A percentile compares a stretch with the other conserved stretches of the same genome.
Evolutionary conservation across 2,797 vertebrate genomes (phyloP).

Genomic region (Mormyrus proboscirostris): DNA sequence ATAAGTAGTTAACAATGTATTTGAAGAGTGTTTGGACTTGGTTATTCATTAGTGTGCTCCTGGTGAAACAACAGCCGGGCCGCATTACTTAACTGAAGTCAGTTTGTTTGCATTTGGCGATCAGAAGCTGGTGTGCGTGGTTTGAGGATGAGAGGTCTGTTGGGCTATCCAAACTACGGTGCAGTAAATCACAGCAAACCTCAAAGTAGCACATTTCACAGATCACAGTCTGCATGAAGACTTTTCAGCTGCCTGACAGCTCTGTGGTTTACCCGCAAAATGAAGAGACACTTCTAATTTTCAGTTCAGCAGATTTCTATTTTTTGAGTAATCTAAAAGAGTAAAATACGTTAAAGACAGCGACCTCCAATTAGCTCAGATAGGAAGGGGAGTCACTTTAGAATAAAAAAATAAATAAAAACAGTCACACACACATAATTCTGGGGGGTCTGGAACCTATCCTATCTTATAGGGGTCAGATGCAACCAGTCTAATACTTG

Average conservation of each 20-base stretch:
- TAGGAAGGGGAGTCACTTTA: background rate
- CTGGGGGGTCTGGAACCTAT: background rate
- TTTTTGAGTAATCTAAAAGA: background rate
- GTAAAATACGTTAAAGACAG: background rate
- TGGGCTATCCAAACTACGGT: background rate
- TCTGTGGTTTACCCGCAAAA: background rate
- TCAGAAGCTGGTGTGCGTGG: background rate
- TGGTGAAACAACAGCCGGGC: background rate
- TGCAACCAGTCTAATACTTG: background rate
- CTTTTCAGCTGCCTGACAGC: background rate
- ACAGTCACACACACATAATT: background rate
- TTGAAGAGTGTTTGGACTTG: background rate
- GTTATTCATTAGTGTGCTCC: background rate
- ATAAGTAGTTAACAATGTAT: background rate
- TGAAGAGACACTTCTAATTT: background rate
- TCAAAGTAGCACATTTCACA: background rate
- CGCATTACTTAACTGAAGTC: background rate
- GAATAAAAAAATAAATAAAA: background rate
- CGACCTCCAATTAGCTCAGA: background rate
- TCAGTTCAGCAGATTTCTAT: background rate
- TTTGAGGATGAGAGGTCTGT: background rate
- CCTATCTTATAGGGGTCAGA: background rate
- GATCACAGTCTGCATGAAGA: background rate
- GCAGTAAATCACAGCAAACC: constrained; percentile 7
- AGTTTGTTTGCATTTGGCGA: background rate